Evolutionary conservation across 2,888 invertebrate species (phyloP).

Genomic region (Carpatolechia fugitivella): DNA sequence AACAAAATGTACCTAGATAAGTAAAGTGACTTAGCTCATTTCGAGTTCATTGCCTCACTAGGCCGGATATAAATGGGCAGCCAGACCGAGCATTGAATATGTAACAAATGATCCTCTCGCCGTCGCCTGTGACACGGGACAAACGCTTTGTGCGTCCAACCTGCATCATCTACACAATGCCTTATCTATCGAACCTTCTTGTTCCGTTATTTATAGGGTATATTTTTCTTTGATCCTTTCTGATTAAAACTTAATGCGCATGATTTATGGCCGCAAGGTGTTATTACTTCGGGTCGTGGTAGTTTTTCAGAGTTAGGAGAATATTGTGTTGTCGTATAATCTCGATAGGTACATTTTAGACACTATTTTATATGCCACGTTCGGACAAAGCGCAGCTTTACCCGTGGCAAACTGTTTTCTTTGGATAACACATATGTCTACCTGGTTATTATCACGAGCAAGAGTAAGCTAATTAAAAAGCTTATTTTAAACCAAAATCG

Average conservation of each 20-base stretch:
- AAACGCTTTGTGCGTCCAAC: constrained; percentile 50
- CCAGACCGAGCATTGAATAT: constrained; percentile 52
- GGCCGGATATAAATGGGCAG: constrained; percentile 52
- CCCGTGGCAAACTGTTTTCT: too few species aligned
- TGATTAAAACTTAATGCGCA: constrained; percentile 18
- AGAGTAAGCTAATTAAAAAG: too few species aligned
- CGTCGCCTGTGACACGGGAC: constrained; percentile 43
- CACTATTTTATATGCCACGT: too few species aligned
- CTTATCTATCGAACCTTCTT: constrained; percentile 39
- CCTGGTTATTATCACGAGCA: too few species aligned
- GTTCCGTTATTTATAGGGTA: constrained; percentile 38
- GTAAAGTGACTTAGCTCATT: neutral
- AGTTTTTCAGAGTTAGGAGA: neutral
- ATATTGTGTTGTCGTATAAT: neutral
- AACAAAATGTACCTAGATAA: too few species aligned
- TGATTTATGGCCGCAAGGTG: constrained; percentile 9
- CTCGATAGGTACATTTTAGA: neutral
- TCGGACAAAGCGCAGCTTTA: too few species aligned
- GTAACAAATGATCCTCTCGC: constrained; percentile 62
- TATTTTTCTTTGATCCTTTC: constrained; percentile 27
- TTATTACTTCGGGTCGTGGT: neutral
- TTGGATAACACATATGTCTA: too few species aligned
- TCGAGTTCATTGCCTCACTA: neutral
- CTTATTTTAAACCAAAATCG: too few species aligned
- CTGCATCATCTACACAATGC: constrained; percentile 55